Percentiles rank a stretch among this genome's conserved stretches.
Evolutionary conservation across 2,797 vertebrate genomes (phyloP).

Genomic region (Tragopan temminckii): DNA sequence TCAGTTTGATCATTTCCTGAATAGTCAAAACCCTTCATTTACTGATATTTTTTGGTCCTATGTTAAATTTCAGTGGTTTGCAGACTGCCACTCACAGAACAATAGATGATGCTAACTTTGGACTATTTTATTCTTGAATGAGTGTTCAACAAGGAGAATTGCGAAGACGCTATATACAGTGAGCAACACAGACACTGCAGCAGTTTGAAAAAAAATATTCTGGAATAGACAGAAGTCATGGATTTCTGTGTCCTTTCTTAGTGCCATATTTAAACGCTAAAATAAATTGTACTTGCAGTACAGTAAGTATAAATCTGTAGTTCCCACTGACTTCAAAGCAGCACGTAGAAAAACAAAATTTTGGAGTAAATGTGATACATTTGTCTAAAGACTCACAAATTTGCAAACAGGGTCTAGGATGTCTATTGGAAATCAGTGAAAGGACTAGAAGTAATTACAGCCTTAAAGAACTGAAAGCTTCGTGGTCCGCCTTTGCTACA

Average conservation of each 20-base stretch:
- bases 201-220: neutral
- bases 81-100: neutral
- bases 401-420: neutral
- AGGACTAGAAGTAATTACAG: neutral
- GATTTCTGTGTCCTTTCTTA: neutral
- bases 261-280: neutral
- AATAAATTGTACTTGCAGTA: neutral
- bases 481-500: neutral
- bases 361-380: neutral
- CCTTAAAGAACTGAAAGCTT: neutral
- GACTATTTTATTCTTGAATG: neutral
- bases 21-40: neutral
- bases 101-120: neutral
- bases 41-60: neutral
- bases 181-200: neutral
- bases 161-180: rapidly evolving
- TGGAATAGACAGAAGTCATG: neutral
- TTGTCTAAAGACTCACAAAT: neutral
- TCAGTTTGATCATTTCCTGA: neutral
- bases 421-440: neutral
- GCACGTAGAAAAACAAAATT: neutral
- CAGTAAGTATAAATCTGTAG: neutral
- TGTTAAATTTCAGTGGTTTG: neutral
- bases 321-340: neutral
- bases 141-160: rapidly evolving